Conservation (phyloP, 2,888 invertebrate genomes). For the Cyclophora albipunctata region DNA sequence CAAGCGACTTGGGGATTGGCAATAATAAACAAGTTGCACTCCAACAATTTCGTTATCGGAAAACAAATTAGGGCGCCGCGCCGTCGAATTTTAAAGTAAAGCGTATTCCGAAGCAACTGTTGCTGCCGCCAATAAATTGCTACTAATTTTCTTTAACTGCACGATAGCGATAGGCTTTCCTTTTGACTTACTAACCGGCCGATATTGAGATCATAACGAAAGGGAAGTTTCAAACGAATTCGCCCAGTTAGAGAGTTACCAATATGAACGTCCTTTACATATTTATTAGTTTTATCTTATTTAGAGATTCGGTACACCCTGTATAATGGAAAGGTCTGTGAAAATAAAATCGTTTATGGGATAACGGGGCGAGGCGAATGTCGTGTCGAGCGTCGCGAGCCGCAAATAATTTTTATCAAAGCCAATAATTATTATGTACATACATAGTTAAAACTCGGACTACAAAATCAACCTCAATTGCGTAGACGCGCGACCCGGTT, state of each 20-base stretch:
- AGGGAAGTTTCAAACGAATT: neutral
- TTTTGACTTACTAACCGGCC: constrained; percentile 5
- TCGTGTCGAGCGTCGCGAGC: no score
- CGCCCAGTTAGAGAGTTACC: neutral
- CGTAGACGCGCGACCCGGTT: no score
- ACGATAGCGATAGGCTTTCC: constrained; percentile 18
- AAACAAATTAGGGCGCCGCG: constrained; percentile 33
- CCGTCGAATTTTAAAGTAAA: constrained; percentile 34
- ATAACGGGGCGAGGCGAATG: no score
- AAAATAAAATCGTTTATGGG: no score
- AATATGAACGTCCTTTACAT: neutral
- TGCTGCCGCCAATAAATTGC: constrained; percentile 38
- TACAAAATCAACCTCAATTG: no score
- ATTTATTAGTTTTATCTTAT: no score
- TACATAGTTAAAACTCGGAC: no score
- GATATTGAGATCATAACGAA: neutral
- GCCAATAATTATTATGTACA: no score
- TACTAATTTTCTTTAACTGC: constrained; percentile 39
- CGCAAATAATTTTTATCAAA: no score
- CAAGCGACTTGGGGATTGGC: neutral
- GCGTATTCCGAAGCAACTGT: constrained; percentile 30
- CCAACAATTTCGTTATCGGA: constrained; percentile 27
- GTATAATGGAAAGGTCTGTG: no score
- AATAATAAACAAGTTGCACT: constrained; percentile 19
- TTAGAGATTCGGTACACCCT: no score